Percentiles rank a stretch among this genome's conserved stretches.
These are phyloP conservation scores for Antheraea assamensis DNA, from an alignment of 2,888 invertebrate genomes.

Conservation along the genomic window DNA sequence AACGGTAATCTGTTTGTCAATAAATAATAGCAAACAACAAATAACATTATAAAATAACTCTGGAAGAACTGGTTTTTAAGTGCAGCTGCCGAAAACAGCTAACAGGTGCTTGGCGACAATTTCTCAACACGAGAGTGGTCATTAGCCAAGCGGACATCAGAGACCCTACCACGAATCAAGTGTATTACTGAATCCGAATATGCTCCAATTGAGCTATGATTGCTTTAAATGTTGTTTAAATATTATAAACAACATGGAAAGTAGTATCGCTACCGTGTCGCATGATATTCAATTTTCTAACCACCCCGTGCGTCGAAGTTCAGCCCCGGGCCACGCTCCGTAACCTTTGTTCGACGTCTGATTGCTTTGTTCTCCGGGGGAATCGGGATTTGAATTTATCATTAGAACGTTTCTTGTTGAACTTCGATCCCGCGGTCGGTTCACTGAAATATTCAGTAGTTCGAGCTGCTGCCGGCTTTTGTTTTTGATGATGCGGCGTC, in stretches of 20 bases:
- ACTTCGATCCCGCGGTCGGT: conserved; percentile 46
- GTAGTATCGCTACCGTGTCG: not conserved
- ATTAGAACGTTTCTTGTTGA: conserved; percentile 59
- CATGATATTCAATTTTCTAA: conserved; percentile 13
- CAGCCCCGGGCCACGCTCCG: conserved; percentile 32
- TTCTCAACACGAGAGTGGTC: too few relatives aligned
- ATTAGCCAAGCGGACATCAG: too few relatives aligned
- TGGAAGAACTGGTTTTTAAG: too few relatives aligned
- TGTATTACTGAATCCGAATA: too few relatives aligned
- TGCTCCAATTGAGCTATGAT: too few relatives aligned
- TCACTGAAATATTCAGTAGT: conserved; percentile 67
- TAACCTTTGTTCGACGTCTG: conserved; percentile 72
- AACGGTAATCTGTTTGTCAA: too few relatives aligned
- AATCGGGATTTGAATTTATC: conserved; percentile 76
- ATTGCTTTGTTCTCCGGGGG: conserved; percentile 72
- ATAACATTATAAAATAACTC: too few relatives aligned
- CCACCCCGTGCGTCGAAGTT: conserved; percentile 16
- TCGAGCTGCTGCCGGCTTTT: not conserved
- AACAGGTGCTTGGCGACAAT: too few relatives aligned
- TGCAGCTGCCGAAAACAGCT: too few relatives aligned
- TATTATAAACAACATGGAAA: not conserved
- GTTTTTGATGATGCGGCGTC: not conserved
- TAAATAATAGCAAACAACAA: too few relatives aligned
- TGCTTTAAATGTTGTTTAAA: not conserved
- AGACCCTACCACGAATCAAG: too few relatives aligned